Evolutionary conservation across 2,888 invertebrate species (phyloP).

Genomic region (Hecatera dysodea): DNA sequence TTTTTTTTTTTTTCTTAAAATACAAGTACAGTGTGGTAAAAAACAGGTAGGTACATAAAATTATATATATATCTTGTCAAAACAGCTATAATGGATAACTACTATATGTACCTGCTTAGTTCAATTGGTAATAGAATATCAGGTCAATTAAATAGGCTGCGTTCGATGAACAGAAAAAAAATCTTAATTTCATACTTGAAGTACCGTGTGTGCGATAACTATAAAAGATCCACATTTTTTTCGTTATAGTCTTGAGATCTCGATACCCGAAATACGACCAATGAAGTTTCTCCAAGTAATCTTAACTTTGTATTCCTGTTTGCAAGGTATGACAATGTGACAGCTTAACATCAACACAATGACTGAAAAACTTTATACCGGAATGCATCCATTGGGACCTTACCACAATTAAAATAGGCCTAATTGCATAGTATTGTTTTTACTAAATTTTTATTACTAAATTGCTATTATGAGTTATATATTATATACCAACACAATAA

Average conservation of each 20-base stretch:
- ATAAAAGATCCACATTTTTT: background rate
- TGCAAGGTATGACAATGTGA: background rate
- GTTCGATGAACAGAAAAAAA: background rate
- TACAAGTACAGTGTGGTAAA: constrained; percentile 1
- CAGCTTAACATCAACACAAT: too few relatives aligned
- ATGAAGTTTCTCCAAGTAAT: background rate
- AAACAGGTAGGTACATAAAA: background rate
- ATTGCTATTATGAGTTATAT: constrained; percentile 19
- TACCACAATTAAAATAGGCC: constrained; percentile 3
- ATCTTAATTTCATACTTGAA: background rate
- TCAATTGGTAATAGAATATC: background rate
- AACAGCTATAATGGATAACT: background rate
- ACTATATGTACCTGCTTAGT: background rate
- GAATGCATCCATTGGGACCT: too few relatives aligned
- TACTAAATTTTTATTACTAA: background rate
- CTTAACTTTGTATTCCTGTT: background rate
- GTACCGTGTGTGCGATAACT: background rate
- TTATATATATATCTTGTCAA: background rate
- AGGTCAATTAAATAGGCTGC: too few relatives aligned
- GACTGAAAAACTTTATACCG: too few relatives aligned
- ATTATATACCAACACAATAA: constrained; percentile 9
- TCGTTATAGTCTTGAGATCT: background rate
- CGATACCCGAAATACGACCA: background rate
- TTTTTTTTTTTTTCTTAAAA: too few relatives aligned
- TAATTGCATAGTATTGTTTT: constrained; percentile 11